Evolutionary conservation across 2,113 vertebrate species (phyloP).

Genomic region (Ammospiza nelsoni): DNA sequence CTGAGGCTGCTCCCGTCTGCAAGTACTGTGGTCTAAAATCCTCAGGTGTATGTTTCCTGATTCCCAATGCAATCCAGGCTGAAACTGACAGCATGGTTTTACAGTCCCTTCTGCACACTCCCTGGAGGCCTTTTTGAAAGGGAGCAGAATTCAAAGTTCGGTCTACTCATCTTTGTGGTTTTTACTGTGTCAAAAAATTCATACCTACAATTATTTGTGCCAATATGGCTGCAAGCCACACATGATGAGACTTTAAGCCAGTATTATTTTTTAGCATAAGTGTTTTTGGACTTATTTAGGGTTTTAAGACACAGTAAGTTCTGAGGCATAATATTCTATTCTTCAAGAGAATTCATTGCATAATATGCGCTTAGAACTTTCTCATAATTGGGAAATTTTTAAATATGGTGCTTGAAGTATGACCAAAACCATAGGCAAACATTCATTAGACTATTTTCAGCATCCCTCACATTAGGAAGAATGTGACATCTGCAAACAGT

Average conservation of each 20-base stretch:
- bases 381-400: neutral
- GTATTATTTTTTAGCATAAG: neutral
- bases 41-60: neutral
- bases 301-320: neutral
- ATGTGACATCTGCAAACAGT: neutral
- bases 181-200: neutral
- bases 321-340: neutral
- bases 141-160: neutral
- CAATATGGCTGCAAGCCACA: neutral
- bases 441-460: neutral
- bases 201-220: neutral
- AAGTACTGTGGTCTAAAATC: neutral
- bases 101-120: neutral
- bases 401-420: neutral
- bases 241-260: neutral
- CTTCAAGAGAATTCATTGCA: conserved; percentile 3
- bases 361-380: neutral
- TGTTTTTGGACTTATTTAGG: neutral
- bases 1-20: neutral
- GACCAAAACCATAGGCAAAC: neutral
- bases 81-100: neutral
- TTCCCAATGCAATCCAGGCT: neutral
- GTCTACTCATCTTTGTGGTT: neutral
- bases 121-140: neutral
- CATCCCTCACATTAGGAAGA: neutral